These are phyloP conservation scores for Cantharis lateralis DNA, from an alignment of 2,888 invertebrate species.

Conservation along the genomic window DNA sequence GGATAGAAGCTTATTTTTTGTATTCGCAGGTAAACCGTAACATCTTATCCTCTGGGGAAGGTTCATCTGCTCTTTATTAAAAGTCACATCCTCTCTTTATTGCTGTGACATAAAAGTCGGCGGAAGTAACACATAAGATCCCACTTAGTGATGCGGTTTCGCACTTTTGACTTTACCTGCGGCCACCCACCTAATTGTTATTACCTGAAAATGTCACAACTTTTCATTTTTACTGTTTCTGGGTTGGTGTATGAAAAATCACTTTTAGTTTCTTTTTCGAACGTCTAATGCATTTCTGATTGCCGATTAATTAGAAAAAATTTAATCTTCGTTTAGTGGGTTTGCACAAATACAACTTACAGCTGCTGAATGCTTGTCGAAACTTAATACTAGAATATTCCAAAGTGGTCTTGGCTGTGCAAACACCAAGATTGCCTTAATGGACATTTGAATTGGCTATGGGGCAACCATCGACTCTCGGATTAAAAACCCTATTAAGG, in stretches of 20 bases:
- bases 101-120: slow-evolving; percentile 30
- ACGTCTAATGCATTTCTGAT: neutral
- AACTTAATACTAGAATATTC: slow-evolving; percentile 24
- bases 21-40: slow-evolving; percentile 14
- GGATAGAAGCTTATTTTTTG: neutral
- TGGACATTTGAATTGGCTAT: slow-evolving; percentile 46
- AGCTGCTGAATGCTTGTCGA: slow-evolving; percentile 10
- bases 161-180: slow-evolving; percentile 31
- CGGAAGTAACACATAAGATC: slow-evolving; percentile 40
- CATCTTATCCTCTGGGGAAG: slow-evolving; percentile 4
- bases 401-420: slow-evolving; percentile 47
- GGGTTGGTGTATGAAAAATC: neutral
- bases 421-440: slow-evolving; percentile 54
- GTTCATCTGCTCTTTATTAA: slow-evolving; percentile 13
- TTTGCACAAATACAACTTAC: slow-evolving; percentile 6
- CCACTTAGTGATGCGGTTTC: slow-evolving; percentile 39
- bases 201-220: neutral
- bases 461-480: slow-evolving; percentile 56
- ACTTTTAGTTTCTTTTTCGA: neutral
- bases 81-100: slow-evolving; percentile 23
- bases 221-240: neutral
- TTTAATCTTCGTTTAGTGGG: neutral
- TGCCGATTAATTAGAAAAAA: neutral
- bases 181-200: slow-evolving; percentile 29
- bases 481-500: slow-evolving; percentile 50